Percentiles rank a stretch among this genome's conserved stretches.
phyloP scores from a whole-genome alignment of 1,140 invertebrate genomes.

The Tetramorium alpestre region DNA sequence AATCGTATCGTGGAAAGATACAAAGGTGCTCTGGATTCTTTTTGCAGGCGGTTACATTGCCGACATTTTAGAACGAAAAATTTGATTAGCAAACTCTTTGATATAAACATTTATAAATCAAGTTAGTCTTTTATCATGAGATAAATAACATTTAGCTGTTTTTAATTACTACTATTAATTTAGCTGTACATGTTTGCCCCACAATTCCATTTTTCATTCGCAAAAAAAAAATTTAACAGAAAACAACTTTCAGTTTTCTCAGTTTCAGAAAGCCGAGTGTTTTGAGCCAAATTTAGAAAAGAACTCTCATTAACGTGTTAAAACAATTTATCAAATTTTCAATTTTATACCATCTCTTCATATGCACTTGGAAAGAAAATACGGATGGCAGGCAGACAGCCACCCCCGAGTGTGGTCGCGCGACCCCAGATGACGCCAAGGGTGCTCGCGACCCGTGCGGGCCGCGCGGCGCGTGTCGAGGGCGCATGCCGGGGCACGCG shows the following conservation, averaged over 20 bases:
- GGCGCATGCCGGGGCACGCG: conserved; percentile 61
- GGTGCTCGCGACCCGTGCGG: background rate
- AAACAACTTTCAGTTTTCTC: background rate
- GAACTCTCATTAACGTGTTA: background rate
- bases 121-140: background rate
- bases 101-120: background rate
- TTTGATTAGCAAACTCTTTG: background rate
- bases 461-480: conserved; percentile 40
- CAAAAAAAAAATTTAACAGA: background rate
- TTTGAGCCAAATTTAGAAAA: background rate
- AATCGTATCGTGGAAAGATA: background rate
- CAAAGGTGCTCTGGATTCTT: background rate
- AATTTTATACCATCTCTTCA: background rate
- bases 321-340: background rate
- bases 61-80: background rate
- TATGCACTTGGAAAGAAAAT: background rate
- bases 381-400: background rate
- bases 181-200: background rate
- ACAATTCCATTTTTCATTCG: background rate
- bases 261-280: background rate
- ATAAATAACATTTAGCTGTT: background rate
- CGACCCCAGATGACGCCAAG: conserved; percentile 28
- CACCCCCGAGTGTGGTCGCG: background rate
- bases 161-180: background rate
- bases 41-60: background rate